A percentile compares a stretch with the other conserved stretches of the same genome.
These are phyloP conservation scores for Mergus octosetaceus DNA, from an alignment of 2,797 vertebrate species.

Conservation along the genomic window DNA sequence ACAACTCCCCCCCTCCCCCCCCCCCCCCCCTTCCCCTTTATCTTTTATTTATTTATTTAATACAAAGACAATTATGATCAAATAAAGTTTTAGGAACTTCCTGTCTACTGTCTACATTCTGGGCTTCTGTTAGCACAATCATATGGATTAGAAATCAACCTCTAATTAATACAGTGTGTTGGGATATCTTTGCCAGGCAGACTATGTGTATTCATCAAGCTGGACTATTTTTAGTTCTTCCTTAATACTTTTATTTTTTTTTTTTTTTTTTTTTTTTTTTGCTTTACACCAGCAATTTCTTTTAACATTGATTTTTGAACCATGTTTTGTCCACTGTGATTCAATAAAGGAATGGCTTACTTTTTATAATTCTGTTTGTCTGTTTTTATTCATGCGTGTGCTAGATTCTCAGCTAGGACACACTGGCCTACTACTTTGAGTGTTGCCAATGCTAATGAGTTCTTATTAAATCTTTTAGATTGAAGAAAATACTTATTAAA, in stretches of 20 bases:
- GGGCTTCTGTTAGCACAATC: neutral
- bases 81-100: neutral
- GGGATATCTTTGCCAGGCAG: rapidly evolving
- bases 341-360: neutral
- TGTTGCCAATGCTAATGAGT: neutral
- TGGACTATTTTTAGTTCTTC: neutral
- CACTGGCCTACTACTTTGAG: neutral
- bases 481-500: neutral
- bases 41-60: neutral
- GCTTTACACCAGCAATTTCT: neutral
- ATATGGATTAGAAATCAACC: neutral
- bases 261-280: neutral
- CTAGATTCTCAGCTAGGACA: neutral
- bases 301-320: neutral
- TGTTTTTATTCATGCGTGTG: neutral
- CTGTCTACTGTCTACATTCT: neutral
- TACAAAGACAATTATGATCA: neutral
- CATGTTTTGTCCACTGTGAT: neutral
- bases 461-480: neutral
- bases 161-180: neutral
- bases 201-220: neutral
- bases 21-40: too few species aligned
- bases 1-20: neutral
- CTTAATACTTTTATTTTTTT: rapidly evolving
- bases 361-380: neutral